Evolutionary conservation across 2,113 vertebrate genomes (phyloP), one percentile per base, ranked within the genome.

Genomic region (Myotis davidii): DNA sequence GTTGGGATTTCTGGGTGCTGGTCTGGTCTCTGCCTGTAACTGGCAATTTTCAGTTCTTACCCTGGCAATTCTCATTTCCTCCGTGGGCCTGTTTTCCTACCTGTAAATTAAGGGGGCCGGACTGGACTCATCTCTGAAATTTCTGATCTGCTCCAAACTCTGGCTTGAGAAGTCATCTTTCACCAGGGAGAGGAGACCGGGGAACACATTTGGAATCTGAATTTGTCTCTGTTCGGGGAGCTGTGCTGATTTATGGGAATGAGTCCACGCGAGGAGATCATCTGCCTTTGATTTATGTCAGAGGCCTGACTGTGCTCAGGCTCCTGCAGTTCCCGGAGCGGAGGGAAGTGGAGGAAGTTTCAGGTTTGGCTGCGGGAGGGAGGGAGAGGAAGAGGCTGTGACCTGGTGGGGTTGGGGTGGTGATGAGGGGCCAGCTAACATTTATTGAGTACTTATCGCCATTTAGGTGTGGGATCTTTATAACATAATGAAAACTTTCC

Each of bases 161-260:
- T 48, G 74, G 7, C 67, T 69, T 16, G 84, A 86, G 45, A 91
- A 94, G 64, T 95, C 97, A 97, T 96, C 94, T 96, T 95, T 97
- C 97, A 88, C 72, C 37, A 18, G 0, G 0, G 85, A 97, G 42
- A 94, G 93, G 95, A 86, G 37, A 93, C 65, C n/a, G 85, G 94
- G 95, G 97, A 97, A 81, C 83, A 74, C 88, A 87, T 96, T 97
- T 97, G 79, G 97, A 98, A 92, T 92, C 91, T 83, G 96, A 97
- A 95, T 97, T 95, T 42, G 23, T 97, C 88, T 97, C 96, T 82
- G 73, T 76, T 96, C 69, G 52, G 87, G 94, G 73, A 97, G 90
- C 84, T 45, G 59, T 64, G 27, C 83, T 97, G 98, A 98, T 97
- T 98, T 92, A 98, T 95, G 93, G 91, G 89, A 89, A 97, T 4